phyloP scores from a whole-genome alignment of 2,797 vertebrate species.

The Sorex maritimensis region DNA sequence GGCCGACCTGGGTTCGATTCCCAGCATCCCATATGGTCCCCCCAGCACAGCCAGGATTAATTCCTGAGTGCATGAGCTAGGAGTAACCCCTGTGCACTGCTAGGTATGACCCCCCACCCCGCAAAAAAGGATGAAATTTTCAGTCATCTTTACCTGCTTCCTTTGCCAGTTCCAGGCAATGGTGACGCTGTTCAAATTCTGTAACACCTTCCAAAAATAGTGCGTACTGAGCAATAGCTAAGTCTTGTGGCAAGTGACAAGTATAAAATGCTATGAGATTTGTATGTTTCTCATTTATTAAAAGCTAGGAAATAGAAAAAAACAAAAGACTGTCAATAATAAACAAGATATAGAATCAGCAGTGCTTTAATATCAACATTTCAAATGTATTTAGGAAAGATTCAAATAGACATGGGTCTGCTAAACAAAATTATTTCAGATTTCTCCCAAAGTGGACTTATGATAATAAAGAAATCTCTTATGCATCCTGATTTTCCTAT shows the following conservation, averaged over 20 bases:
- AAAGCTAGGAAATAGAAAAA: constrained; percentile 87
- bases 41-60: too few relatives aligned
- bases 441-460: constrained; percentile 28
- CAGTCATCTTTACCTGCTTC: constrained; percentile 93
- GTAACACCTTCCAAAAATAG: constrained; percentile 95
- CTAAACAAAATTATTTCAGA: constrained; percentile 31
- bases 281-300: constrained; percentile 94
- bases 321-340: constrained; percentile 49
- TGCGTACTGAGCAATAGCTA: constrained; percentile 95
- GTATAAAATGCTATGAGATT: constrained; percentile 96
- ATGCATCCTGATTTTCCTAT: constrained; percentile 24
- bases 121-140: not conserved
- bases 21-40: too few relatives aligned
- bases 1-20: too few relatives aligned
- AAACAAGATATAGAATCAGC: constrained; percentile 48
- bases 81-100: too few relatives aligned
- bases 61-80: too few relatives aligned
- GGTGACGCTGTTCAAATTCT: constrained; percentile 94
- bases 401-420: constrained; percentile 19
- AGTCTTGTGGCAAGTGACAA: constrained; percentile 94
- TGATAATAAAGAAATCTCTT: constrained; percentile 44
- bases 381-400: constrained; percentile 51
- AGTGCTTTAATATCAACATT: constrained; percentile 59
- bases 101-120: too few relatives aligned
- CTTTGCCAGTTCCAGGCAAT: constrained; percentile 95